Evolutionary conservation across 1,140 invertebrate genomes (phyloP).

Genomic region (Papilio machaon): DNA sequence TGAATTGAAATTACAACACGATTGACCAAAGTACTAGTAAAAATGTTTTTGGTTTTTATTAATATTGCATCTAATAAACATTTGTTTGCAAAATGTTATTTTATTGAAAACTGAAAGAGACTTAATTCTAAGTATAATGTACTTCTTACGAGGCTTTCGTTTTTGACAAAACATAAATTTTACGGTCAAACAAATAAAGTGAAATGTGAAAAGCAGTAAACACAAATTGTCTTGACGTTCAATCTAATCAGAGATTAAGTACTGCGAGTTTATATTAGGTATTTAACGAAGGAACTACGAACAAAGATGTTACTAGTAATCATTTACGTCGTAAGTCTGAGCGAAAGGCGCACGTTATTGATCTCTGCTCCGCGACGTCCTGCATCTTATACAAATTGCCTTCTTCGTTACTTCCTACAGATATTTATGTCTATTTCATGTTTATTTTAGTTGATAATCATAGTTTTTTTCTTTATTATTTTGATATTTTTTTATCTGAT

Average conservation of each 20-base stretch:
- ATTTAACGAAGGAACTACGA: conserved; percentile 3
- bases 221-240: background rate
- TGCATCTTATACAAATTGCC: background rate
- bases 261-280: background rate
- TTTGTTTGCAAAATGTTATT: too few species aligned
- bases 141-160: too few species aligned
- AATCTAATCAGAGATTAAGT: background rate
- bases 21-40: background rate
- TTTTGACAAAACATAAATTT: too few species aligned
- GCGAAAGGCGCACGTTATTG: background rate
- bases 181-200: background rate
- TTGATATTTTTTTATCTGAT: too few species aligned
- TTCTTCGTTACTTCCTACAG: background rate
- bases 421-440: background rate
- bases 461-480: too few species aligned
- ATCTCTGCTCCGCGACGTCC: background rate
- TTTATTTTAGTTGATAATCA: background rate
- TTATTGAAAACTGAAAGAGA: too few species aligned
- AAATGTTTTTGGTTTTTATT: too few species aligned
- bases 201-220: background rate
- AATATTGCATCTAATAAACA: too few species aligned
- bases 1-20: background rate
- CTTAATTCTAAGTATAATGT: too few species aligned
- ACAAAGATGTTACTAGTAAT: background rate
- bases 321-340: background rate